These are phyloP conservation scores for Tenthredo distinguenda DNA, from an alignment of 2,888 invertebrate genomes.

Conservation along the genomic window DNA sequence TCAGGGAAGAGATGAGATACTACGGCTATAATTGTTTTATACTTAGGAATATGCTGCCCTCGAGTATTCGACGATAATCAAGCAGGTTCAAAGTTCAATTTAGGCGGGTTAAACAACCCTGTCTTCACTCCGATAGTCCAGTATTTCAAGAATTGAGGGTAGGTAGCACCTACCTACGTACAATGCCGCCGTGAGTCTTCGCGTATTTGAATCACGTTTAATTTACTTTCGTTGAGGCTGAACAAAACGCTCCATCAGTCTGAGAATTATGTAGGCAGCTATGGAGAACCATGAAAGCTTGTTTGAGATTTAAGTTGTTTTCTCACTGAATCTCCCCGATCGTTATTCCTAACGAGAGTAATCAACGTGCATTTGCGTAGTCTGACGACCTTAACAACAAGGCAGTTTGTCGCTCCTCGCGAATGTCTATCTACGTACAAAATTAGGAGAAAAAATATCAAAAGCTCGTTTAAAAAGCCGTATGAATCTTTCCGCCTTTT, in stretches of 20 bases:
- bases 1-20: not conserved
- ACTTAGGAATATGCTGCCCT: not conserved
- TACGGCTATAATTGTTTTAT: not conserved
- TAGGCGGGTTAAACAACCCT: not conserved
- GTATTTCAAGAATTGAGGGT: not conserved
- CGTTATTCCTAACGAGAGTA: slow-evolving; percentile 31
- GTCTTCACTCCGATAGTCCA: not conserved
- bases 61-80: not conserved
- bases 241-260: slow-evolving; percentile 8
- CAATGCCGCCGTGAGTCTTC: not conserved
- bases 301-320: slow-evolving; percentile 5
- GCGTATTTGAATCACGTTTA: not conserved
- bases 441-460: not conserved
- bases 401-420: not conserved
- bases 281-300: not conserved
- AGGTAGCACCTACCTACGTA: not conserved
- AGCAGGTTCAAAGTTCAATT: not conserved
- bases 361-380: slow-evolving; percentile 9
- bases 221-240: not conserved
- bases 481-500: not conserved
- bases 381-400: not conserved
- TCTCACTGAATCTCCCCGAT: not conserved
- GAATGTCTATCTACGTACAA: not conserved
- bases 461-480: not conserved
- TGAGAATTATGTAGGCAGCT: not conserved